Evolutionary conservation across 2,888 invertebrate species (phyloP).

Genomic region (Trachelus iudaicus): DNA sequence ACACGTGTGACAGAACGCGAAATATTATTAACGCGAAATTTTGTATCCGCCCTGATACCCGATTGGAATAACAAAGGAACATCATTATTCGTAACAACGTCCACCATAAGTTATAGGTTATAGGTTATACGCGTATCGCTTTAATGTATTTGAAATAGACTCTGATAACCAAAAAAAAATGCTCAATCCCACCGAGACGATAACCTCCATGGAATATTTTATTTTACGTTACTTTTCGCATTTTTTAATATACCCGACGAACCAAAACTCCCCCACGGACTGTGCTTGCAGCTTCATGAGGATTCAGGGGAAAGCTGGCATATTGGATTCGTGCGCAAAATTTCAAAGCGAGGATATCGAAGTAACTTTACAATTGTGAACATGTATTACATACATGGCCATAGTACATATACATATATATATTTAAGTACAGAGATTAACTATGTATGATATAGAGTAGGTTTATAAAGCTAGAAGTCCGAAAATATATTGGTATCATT

Average conservation of each 20-base stretch:
- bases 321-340: constrained; percentile 40
- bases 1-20: background rate
- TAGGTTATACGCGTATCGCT: background rate
- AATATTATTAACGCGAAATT: background rate
- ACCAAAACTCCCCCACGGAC: background rate
- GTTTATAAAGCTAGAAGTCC: background rate
- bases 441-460: background rate
- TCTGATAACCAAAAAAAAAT: background rate
- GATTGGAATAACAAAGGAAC: background rate
- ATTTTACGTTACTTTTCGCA: background rate
- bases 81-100: background rate
- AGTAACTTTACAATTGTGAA: background rate
- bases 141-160: background rate
- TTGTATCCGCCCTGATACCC: background rate
- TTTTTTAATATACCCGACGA: background rate
- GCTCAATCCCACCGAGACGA: background rate
- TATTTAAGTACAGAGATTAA: background rate
- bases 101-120: background rate
- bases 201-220: background rate
- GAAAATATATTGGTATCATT: background rate
- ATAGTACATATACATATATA: background rate
- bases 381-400: background rate
- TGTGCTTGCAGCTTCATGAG: background rate
- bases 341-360: constrained; percentile 25
- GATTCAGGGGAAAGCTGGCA: constrained; percentile 17